Conservation (phyloP, 2,797 vertebrate species). For the Danio choprae region DNA sequence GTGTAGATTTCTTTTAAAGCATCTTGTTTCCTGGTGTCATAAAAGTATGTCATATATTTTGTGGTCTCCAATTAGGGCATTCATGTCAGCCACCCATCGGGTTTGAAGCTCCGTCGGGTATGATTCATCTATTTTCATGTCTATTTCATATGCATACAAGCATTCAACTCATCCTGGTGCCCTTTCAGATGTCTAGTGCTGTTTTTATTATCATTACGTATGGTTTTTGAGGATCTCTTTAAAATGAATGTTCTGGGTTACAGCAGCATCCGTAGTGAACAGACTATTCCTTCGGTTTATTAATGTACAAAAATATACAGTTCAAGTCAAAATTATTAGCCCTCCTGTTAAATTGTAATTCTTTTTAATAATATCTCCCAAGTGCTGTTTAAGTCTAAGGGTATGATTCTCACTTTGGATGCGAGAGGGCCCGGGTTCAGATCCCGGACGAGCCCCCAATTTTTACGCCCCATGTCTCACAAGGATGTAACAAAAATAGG, state of each 20-base stretch:
- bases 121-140: constrained; percentile 23
- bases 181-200: constrained; percentile 6
- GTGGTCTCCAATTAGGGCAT: constrained; percentile 21
- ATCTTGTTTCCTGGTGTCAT: constrained; percentile 7
- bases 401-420: too few species aligned
- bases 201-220: background rate
- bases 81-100: constrained; percentile 13
- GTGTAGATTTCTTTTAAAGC: constrained; percentile 26
- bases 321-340: too few species aligned
- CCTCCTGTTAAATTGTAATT: too few species aligned
- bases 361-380: too few species aligned
- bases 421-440: too few species aligned
- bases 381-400: too few species aligned
- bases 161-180: background rate
- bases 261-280: background rate
- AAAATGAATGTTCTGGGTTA: background rate
- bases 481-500: too few species aligned
- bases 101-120: background rate
- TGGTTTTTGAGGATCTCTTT: background rate
- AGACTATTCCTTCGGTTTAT: background rate
- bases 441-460: too few species aligned
- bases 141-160: background rate
- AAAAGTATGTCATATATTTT: constrained; percentile 28
- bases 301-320: background rate
- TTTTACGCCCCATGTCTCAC: too few species aligned